Evolutionary conservation across 1,140 invertebrate species (phyloP).

Genomic region (Drosophila murphyi): DNA sequence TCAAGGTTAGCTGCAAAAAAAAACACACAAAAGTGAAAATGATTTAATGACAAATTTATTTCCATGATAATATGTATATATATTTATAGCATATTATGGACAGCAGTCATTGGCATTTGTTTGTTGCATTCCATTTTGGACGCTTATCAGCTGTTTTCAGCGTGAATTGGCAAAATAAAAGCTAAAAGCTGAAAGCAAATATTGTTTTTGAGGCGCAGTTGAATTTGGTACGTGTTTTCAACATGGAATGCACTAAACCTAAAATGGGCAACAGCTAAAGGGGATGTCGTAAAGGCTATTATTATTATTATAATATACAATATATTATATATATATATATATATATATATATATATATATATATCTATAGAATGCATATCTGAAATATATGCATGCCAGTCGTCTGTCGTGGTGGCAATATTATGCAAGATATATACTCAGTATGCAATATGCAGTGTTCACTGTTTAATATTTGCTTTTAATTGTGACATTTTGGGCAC

Average conservation of each 20-base stretch:
- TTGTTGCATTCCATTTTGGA: background rate
- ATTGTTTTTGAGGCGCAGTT: slow-evolving; percentile 20
- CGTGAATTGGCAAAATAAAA: slow-evolving; percentile 47
- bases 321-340: background rate
- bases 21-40: slow-evolving; percentile 69
- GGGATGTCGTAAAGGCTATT: slow-evolving; percentile 25
- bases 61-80: slow-evolving; percentile 2
- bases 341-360: slow-evolving; percentile 2
- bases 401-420: slow-evolving; percentile 3
- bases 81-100: background rate
- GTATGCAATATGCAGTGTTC: background rate
- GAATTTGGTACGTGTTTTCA: slow-evolving; percentile 52
- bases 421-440: background rate
- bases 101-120: slow-evolving; percentile 59
- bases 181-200: slow-evolving; percentile 38
- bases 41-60: slow-evolving; percentile 14
- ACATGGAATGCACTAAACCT: slow-evolving; percentile 41
- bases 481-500: background rate
- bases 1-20: slow-evolving; percentile 2
- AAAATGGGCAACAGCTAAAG: slow-evolving; percentile 13
- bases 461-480: too few relatives aligned
- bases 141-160: slow-evolving; percentile 56
- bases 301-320: background rate
- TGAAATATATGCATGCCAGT: slow-evolving; percentile 35
- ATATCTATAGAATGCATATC: slow-evolving; percentile 24